phyloP scores from a whole-genome alignment of 2,888 invertebrate genomes.

The Agrotis segetum region DNA sequence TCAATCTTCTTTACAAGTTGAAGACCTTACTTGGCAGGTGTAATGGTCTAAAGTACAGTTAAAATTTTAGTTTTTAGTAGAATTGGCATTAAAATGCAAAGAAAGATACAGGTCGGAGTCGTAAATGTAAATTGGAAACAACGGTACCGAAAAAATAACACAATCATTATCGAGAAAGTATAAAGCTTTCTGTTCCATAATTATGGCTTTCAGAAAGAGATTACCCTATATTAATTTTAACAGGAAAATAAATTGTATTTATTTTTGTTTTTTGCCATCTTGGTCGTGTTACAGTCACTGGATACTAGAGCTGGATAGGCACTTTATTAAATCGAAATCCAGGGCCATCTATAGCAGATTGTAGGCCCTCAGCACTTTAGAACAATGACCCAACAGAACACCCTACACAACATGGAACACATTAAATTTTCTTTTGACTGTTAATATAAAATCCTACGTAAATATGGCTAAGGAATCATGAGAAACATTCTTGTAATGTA shows the following conservation, averaged over 20 bases:
- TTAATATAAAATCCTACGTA: too few relatives aligned
- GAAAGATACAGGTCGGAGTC: conserved; percentile 5
- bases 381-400: too few relatives aligned
- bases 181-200: conserved; percentile 8
- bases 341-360: too few relatives aligned
- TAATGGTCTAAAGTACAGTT: conserved; percentile 5
- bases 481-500: too few relatives aligned
- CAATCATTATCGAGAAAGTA: conserved; percentile 40
- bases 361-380: too few relatives aligned
- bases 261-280: background rate
- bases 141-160: conserved; percentile 9
- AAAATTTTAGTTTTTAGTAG: background rate
- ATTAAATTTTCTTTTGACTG: too few relatives aligned
- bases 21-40: background rate
- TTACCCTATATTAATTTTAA: conserved; percentile 20
- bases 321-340: too few relatives aligned
- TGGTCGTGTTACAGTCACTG: background rate
- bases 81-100: conserved; percentile 15
- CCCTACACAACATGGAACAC: too few relatives aligned
- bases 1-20: background rate
- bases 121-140: conserved; percentile 35
- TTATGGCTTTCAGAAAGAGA: conserved; percentile 21
- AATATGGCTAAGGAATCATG: too few relatives aligned
- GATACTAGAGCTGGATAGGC: too few relatives aligned
- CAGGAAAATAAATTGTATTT: conserved; percentile 18